A percentile compares a stretch with the other conserved stretches of the same genome.
Conservation (phyloP, 2,888 invertebrate species). For the Oscheius sp. region DNA sequence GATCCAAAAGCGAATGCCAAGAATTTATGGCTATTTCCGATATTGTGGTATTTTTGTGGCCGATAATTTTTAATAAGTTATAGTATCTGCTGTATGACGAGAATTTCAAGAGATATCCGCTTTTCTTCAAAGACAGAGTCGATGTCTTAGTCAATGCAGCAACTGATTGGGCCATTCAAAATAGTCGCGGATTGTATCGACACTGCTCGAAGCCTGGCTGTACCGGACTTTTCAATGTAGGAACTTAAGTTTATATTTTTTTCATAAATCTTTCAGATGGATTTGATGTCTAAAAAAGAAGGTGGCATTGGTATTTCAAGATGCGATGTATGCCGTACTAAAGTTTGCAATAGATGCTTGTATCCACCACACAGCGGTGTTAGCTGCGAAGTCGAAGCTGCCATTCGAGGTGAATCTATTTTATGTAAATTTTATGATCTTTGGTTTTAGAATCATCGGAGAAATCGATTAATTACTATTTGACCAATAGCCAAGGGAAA, state of each 20-base stretch:
- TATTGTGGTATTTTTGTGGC: background rate
- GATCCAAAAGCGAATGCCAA: background rate
- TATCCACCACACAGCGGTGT: background rate
- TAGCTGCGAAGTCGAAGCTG: conserved; percentile 2
- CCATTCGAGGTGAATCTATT: background rate
- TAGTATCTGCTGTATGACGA: conserved; percentile 2
- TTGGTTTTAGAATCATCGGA: conserved; percentile 5
- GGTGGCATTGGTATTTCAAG: background rate
- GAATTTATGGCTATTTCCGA: conserved; percentile 2
- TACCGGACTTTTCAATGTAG: conserved; percentile 1
- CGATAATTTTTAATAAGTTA: background rate
- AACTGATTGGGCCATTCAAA: background rate
- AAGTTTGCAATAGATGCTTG: conserved; percentile 3
- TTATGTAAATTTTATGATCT: background rate
- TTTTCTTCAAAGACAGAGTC: background rate
- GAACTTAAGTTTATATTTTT: background rate
- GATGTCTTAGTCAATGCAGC: background rate
- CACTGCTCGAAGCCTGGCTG: conserved; percentile 4
- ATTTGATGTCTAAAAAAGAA: background rate
- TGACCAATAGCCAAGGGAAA: background rate
- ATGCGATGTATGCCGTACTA: background rate
- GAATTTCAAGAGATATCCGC: background rate
- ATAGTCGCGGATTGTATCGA: background rate
- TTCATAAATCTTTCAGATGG: background rate
- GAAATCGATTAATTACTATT: conserved; percentile 6